phyloP scores from a whole-genome alignment of 2,888 invertebrate genomes.

The Drosophila robusta region DNA sequence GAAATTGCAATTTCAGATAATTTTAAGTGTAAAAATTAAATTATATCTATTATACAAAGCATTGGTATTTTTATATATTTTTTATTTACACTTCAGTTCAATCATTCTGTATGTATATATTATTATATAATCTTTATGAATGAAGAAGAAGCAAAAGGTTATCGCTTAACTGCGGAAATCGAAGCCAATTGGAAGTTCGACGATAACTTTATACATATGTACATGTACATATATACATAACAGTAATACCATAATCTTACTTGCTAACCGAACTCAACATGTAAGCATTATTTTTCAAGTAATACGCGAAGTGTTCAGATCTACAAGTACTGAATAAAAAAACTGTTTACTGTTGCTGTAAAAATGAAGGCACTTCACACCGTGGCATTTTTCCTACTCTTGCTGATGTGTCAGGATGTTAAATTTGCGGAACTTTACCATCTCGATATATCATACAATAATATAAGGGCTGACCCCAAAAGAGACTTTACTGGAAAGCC shows the following conservation, averaged over 20 bases:
- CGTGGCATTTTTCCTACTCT: background rate
- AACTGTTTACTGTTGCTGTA: background rate
- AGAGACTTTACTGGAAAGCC: conserved; percentile 1
- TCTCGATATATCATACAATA: background rate
- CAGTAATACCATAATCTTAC: background rate
- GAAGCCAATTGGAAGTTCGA: conserved; percentile 2
- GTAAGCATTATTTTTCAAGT: conserved; percentile 1
- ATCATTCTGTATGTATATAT: background rate
- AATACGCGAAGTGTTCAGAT: conserved; percentile 10
- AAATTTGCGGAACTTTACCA: background rate
- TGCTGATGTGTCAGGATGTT: background rate
- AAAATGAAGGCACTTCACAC: conserved; percentile 1
- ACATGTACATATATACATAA: background rate
- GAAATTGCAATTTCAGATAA: background rate
- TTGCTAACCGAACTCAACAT: background rate
- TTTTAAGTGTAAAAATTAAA: background rate
- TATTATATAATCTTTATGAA: background rate
- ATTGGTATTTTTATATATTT: background rate
- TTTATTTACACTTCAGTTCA: background rate
- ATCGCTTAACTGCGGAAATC: conserved; percentile 4
- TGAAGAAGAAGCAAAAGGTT: background rate
- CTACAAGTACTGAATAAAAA: background rate
- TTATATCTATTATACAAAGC: background rate
- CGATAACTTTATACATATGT: conserved; percentile 7
- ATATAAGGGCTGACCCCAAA: background rate